These are phyloP conservation scores for Callipepla squamata DNA, from an alignment of 2,113 vertebrate species.

Conservation along the genomic window DNA sequence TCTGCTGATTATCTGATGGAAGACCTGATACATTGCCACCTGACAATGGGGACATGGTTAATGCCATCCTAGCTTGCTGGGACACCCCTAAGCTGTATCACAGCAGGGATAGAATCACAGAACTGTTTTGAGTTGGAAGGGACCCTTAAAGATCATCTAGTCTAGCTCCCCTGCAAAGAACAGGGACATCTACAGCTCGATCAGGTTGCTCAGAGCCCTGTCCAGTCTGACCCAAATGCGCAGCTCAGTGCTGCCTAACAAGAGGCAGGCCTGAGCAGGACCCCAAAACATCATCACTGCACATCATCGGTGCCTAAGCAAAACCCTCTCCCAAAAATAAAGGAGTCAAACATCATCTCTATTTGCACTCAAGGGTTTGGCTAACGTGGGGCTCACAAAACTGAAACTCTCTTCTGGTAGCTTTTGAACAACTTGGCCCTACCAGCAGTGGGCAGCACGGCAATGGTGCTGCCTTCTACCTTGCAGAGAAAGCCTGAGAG, in stretches of 20 bases:
- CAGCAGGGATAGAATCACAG: neutral
- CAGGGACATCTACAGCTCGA: too few species aligned
- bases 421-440: neutral
- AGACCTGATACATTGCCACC: neutral
- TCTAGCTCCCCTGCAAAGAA: too few species aligned
- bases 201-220: too few species aligned
- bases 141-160: too few species aligned
- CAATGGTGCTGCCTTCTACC: neutral
- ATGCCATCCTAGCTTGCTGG: neutral
- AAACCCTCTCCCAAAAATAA: neutral
- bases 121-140: too few species aligned
- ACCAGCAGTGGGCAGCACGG: neutral
- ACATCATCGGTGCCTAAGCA: accelerated
- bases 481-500: conserved; percentile 36
- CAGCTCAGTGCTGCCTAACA: neutral
- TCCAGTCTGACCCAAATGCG: too few species aligned
- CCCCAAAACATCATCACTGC: neutral
- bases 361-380: neutral
- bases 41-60: neutral
- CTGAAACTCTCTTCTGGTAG: neutral
- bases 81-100: neutral
- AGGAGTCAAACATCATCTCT: neutral
- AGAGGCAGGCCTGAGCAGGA: neutral
- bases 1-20: neutral
- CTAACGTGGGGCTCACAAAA: neutral